Conservation (phyloP, 2,888 invertebrate genomes). For the Trissoscelio sp. region DNA sequence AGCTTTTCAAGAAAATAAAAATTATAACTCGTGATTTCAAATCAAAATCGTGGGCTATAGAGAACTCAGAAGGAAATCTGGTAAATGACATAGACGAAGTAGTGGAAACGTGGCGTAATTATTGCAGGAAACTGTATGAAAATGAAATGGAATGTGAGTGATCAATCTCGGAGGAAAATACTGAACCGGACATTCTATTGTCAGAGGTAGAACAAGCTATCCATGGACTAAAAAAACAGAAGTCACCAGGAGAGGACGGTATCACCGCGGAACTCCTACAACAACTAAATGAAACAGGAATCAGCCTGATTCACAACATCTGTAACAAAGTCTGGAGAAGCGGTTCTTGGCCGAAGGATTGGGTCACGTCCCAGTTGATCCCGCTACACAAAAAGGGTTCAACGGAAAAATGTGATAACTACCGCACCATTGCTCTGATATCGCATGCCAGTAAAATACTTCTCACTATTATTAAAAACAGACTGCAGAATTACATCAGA, state of each 20-base stretch:
- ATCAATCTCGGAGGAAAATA: conserved; percentile 5
- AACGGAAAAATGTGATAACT: background rate
- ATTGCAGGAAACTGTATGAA: conserved; percentile 4
- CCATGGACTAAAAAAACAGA: conserved; percentile 5
- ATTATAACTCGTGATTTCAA: too few species aligned
- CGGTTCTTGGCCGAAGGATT: too few species aligned
- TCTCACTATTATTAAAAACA: too few species aligned
- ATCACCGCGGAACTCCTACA: conserved; percentile 4
- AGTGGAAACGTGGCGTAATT: background rate
- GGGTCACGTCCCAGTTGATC: too few species aligned
- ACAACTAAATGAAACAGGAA: background rate
- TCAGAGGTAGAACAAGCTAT: conserved; percentile 9
- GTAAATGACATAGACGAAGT: conserved; percentile 3
- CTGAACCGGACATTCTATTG: conserved; percentile 9
- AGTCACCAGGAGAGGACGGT: background rate
- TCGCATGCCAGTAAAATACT: too few species aligned
- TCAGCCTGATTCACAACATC: conserved; percentile 2
- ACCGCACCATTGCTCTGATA: too few species aligned
- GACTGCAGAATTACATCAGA: too few species aligned
- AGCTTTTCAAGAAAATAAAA: too few species aligned
- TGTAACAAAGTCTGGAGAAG: background rate
- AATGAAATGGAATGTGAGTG: background rate
- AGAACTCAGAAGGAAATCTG: too few species aligned
- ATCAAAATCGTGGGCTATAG: too few species aligned
- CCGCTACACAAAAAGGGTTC: too few species aligned